Evolutionary conservation across 2,113 vertebrate species (phyloP), one percentile per base, ranked within the genome.

Genomic region (Haliaeetus leucogaster): DNA sequence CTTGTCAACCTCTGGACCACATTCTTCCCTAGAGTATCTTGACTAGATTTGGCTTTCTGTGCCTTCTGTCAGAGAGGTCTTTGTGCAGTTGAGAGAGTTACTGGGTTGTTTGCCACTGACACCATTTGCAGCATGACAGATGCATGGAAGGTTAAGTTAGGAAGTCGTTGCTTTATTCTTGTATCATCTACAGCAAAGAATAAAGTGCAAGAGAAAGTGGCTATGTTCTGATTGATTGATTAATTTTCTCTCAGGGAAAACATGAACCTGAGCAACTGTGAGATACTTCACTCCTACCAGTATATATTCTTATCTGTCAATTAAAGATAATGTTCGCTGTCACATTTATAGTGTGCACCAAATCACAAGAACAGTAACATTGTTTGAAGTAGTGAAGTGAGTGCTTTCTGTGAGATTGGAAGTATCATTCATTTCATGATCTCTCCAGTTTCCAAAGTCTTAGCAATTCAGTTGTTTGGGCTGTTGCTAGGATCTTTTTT

Each of bases 401-500:
- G 68, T 82, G 53, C 34, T 63, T 58, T 76, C 88, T 86, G 47
- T 42, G 27, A 67, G 59, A 65, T 34, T 59, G 66, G 34, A 76
- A 83, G 36, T 45, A 42, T 55, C 61, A 72, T 48, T 84, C n/a
- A 66, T 67, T 86, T 92, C 86, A 27, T 85, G 9, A 79, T 89
- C 34, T 82, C 73, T 70, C 72, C 20, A 22, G 62, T 91, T 92
- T 79, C 38, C 62, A 47, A 16, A 40, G 77, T 62, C 55, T 53
- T 66, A 63, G 81, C 79, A 88, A 92, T 91, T 97, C 78, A 80
- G 76, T 97, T 98, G 91, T 90, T 94, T 94, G 56, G 93, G 74
- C 71, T 95, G 96, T 94, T 83, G 43, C 93, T 74, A 94, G 86
- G 96, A 94, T 38, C 43, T 81, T 52, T 89, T 36, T 77, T 87